These are phyloP conservation scores for Antheraea assamensis DNA, from an alignment of 2,888 invertebrate genomes.

Conservation along the genomic window DNA sequence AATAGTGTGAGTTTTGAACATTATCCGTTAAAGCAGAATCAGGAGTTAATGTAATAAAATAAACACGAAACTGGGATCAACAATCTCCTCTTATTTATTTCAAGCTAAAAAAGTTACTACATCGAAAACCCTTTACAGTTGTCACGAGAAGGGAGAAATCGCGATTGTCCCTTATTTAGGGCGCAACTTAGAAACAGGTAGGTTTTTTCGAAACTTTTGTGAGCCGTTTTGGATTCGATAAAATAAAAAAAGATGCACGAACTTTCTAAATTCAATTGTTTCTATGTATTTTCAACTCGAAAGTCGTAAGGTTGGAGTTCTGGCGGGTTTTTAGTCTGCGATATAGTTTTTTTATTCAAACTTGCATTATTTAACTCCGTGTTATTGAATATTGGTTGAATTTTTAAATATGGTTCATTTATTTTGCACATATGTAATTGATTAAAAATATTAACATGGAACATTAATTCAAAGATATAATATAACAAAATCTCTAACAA, in stretches of 20 bases:
- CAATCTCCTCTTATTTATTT: constrained; percentile 34
- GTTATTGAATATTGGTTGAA: no score
- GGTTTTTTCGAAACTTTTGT: constrained; percentile 38
- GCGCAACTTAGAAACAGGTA: constrained; percentile 56
- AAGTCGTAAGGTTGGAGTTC: not conserved
- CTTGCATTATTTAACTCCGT: no score
- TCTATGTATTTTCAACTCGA: not conserved
- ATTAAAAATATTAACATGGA: no score
- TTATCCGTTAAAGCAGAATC: constrained; percentile 4
- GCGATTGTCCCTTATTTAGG: constrained; percentile 50
- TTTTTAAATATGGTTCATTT: no score
- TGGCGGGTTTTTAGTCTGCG: not conserved
- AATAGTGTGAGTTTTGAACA: not conserved
- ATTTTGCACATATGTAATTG: no score
- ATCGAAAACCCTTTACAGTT: constrained; percentile 59
- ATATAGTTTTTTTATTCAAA: not conserved
- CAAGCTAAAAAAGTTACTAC: constrained; percentile 45
- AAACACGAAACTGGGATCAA: constrained; percentile 22
- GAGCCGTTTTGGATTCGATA: constrained; percentile 38
- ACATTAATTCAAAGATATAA: no score
- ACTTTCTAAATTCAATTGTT: not conserved
- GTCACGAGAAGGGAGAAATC: constrained; percentile 37
- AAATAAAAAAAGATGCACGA: constrained; percentile 28
- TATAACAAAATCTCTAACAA: no score
- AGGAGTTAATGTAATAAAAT: constrained; percentile 21